Evolutionary conservation across 2,113 vertebrate genomes (phyloP), one percentile per base, ranked within the genome.

Genomic region (Salvelinus namaycush): DNA sequence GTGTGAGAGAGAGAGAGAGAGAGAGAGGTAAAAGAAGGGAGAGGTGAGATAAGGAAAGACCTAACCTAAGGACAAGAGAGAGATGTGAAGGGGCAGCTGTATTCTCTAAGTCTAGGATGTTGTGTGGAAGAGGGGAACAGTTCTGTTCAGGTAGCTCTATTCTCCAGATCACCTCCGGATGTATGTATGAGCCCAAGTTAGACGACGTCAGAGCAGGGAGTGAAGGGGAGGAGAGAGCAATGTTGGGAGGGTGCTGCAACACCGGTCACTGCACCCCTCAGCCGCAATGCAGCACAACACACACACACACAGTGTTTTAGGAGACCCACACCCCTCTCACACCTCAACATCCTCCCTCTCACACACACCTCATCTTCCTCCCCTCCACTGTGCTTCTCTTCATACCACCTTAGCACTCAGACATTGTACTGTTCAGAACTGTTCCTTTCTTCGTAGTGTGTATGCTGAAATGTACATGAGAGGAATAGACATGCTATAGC

Each of bases 231-330:
- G 39, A 9, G 39, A 7, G 39, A 39, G 39, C 39, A 8, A 9
- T 39, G 39, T 39, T 39, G 34, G 8, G 39, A 39, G 39, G 73
- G 78, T 57, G 74, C 82, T 51, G 74, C 82, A 67, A 27, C 26
- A 26, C 65, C 26, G 81, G 70, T 13, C 22, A 76, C 13, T 82
- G 64, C 76, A 70, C 80, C 69, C 49, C 76, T 73, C 59, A 82
- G 79, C 90, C 79, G 88, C 91, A 92, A 84, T 92, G 89, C 91
- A 91, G 91, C 83, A 91, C 73, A 77, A 81, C 72, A 26, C 24
- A 76, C 20, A 18, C 44, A 57, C 80, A 80, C 79, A 29, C 59
- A 4, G 24, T n/a, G 34, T 64, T 44, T n/a, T 29, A 51, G 8
- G 14, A 51, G 39, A 66, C n/a, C 18, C 81, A 76, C 34, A 87